Evolutionary conservation across 2,888 invertebrate species (phyloP), one percentile per base, ranked within the genome.

Genomic region (Scrobipalpa atriplicella): DNA sequence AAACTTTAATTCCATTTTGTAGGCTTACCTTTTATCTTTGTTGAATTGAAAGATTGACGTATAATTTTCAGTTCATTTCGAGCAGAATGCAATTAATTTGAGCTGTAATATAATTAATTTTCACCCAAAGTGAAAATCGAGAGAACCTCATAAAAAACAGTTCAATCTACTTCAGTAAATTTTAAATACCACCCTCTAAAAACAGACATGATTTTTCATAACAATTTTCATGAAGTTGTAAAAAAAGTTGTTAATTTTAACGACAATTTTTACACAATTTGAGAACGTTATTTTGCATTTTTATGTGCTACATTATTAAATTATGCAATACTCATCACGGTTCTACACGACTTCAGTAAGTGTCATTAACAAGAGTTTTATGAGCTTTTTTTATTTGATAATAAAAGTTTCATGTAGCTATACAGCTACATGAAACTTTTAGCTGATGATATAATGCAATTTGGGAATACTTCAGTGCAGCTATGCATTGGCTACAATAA

Each of bases 201-300:
- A 29, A 47, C 62, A 47, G 47, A 47, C 62, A 47, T 62, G 38
- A 47, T 21, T 43, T 62, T 62, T 62, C 47, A 47, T 62, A n/a
- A 47, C 29, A 19, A 62, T 16, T 19, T 62, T 41, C 19, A 43
- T 47, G 41, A 62, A 62, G 29, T 19, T 13, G n/a, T 62, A 62
- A 62, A 62, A 62, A 62, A 62, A 43, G 62, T 62, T 43, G 62
- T 43, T 62, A 29, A 41, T 62, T 62, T 62, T 62, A 47, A 62
- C 19, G 18, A 47, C 19, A 41, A 43, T 47, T 62, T n/a, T 21
- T 43, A 18, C 41, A 61, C n/a, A 29, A 29, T 21, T n/a, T 7
- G 19, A 19, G 11, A 13, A 41, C 18, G 19, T 11, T 38, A 41
- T 39, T 62, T 61, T 29, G 58, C 29, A 10, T 36, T n/a, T 58